Evolutionary conservation across 2,113 vertebrate genomes (phyloP).

Genomic region (Anguilla rostrata): DNA sequence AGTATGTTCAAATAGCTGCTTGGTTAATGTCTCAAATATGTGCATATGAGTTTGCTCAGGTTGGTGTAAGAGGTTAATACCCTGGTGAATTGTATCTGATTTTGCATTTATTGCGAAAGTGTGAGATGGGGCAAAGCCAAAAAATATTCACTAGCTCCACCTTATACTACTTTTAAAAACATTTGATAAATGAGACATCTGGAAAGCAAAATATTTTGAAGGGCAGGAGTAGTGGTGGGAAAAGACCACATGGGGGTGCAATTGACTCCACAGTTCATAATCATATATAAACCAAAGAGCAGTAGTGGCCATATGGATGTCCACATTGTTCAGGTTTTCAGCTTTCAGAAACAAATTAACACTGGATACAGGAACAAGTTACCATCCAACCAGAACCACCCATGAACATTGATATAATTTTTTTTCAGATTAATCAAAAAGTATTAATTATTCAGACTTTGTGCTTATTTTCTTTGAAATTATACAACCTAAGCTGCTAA

Average conservation of each 20-base stretch:
- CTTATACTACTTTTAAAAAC: background rate
- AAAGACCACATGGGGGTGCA: background rate
- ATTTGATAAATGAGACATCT: too few species aligned
- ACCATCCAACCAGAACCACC: too few species aligned
- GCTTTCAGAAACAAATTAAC: background rate
- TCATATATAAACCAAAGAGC: background rate
- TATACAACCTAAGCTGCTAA: too few species aligned
- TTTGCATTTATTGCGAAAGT: background rate
- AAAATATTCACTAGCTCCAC: background rate
- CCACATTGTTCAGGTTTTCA: background rate
- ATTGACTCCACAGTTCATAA: background rate
- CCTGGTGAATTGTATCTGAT: background rate
- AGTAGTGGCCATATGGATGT: background rate
- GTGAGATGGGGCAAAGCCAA: background rate
- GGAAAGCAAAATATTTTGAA: too few species aligned
- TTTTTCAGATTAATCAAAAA: too few species aligned
- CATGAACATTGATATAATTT: too few species aligned
- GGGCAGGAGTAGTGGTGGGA: background rate
- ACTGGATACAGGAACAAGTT: too few species aligned
- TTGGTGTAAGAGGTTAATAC: background rate
- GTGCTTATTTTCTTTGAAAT: too few species aligned
- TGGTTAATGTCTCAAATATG: too few species aligned
- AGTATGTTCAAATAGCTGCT: too few species aligned
- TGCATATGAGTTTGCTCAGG: background rate
- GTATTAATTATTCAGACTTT: too few species aligned